phyloP scores from a whole-genome alignment of 1,140 invertebrate species.

The Drosophila murphyi region DNA sequence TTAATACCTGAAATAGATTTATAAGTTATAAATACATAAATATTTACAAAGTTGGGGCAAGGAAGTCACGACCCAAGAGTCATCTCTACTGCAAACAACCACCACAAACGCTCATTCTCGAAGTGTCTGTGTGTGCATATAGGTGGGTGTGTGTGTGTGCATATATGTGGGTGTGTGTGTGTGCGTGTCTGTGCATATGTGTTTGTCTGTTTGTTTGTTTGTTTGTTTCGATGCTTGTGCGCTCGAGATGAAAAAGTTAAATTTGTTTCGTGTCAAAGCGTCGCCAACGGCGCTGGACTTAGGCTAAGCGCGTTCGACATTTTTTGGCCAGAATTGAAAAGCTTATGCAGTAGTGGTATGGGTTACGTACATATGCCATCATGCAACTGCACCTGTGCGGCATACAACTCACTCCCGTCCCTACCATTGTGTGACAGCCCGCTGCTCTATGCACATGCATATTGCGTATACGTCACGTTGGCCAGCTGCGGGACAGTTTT shows the following conservation, averaged over 20 bases:
- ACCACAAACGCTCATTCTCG: slow-evolving; percentile 1
- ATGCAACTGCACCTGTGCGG: slow-evolving; percentile 10
- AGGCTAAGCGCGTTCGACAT: slow-evolving; percentile 79
- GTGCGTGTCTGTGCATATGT: slow-evolving; percentile 17
- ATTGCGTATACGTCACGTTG: slow-evolving; percentile 79
- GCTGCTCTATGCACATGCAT: slow-evolving; percentile 37
- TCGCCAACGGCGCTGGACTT: slow-evolving; percentile 58
- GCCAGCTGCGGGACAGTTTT: slow-evolving; percentile 70
- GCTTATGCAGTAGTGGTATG: slow-evolving; percentile 1
- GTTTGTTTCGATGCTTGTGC: slow-evolving; percentile 46
- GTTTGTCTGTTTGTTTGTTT: slow-evolving; percentile 9
- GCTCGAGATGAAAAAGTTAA: slow-evolving; percentile 80
- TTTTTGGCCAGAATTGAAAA: slow-evolving; percentile 77
- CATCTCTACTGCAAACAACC: slow-evolving; percentile 23
- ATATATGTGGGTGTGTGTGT: slow-evolving; percentile 9
- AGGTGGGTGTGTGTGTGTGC: slow-evolving; percentile 26
- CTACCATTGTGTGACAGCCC: slow-evolving; percentile 45
- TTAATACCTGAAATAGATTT: not conserved
- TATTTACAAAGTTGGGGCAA: slow-evolving; percentile 2
- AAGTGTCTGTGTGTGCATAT: slow-evolving; percentile 5
- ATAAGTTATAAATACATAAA: slow-evolving; percentile 1
- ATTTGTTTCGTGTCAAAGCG: slow-evolving; percentile 82
- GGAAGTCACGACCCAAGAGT: not conserved
- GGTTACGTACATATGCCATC: slow-evolving; percentile 45
- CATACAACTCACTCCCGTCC: not conserved